Evolutionary conservation across 2,888 invertebrate genomes (phyloP).

Genomic region (Agriopis leucophaearia): DNA sequence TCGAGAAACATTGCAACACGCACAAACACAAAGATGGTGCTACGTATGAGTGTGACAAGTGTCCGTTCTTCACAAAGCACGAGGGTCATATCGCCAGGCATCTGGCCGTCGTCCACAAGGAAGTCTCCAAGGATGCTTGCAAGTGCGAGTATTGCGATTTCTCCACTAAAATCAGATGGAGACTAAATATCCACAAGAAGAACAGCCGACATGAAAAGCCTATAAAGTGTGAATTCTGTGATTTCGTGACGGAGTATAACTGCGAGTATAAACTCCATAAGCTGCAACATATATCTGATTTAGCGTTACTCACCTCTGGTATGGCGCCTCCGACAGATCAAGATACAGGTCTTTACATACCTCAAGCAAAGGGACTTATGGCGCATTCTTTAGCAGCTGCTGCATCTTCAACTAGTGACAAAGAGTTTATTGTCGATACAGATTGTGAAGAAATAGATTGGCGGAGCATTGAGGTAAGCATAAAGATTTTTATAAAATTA

Average conservation of each 20-base stretch:
- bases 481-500: not conserved
- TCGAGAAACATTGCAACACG: conserved; percentile 55
- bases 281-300: conserved; percentile 32
- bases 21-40: conserved; percentile 50
- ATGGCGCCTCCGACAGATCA: not conserved
- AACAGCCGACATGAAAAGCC: conserved; percentile 56
- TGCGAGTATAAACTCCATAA: conserved; percentile 70
- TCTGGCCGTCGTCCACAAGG: conserved; percentile 69
- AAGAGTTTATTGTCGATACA: conserved; percentile 62
- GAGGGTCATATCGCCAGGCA: conserved; percentile 71
- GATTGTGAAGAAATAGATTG: conserved; percentile 60
- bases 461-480: conserved; percentile 64
- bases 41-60: conserved; percentile 65
- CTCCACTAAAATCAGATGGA: conserved; percentile 64
- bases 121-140: conserved; percentile 61
- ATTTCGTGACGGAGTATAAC: conserved; percentile 62
- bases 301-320: not conserved
- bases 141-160: conserved; percentile 69
- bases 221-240: conserved; percentile 63
- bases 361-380: not conserved
- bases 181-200: conserved; percentile 66
- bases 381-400: too few species aligned
- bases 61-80: conserved; percentile 65
- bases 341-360: not conserved
- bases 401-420: conserved; percentile 22